Conservation (phyloP, 2,888 invertebrate species). For the Drosophila austrosaltans region DNA sequence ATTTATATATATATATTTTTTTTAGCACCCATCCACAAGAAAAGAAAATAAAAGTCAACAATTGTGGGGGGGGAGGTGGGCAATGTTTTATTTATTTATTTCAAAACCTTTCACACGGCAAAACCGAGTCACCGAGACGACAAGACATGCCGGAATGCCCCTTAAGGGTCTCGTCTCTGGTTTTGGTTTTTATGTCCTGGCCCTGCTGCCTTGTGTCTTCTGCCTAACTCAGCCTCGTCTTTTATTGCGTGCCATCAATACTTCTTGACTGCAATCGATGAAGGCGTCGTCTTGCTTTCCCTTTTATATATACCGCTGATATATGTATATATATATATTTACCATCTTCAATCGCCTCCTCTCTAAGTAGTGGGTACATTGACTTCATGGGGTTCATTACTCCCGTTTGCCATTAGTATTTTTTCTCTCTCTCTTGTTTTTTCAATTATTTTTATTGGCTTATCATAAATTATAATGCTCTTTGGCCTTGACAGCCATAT, state of each 20-base stretch:
- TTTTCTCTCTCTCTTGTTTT: slow-evolving; percentile 37
- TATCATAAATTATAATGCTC: slow-evolving; percentile 36
- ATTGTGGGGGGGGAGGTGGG: background rate
- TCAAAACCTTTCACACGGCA: slow-evolving; percentile 47
- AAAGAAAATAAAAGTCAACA: slow-evolving; percentile 8
- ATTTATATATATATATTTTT: slow-evolving; percentile 6
- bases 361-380: slow-evolving; percentile 26
- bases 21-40: slow-evolving; percentile 9
- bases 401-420: slow-evolving; percentile 23
- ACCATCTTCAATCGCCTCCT: slow-evolving; percentile 1
- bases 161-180: slow-evolving; percentile 14
- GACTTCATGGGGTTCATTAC: slow-evolving; percentile 43
- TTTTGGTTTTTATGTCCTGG: slow-evolving; percentile 37
- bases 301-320: background rate
- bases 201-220: background rate
- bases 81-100: slow-evolving; percentile 48
- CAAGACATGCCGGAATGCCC: slow-evolving; percentile 15
- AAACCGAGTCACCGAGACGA: slow-evolving; percentile 12
- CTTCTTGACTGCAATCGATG: slow-evolving; percentile 29
- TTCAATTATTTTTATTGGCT: slow-evolving; percentile 49
- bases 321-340: background rate
- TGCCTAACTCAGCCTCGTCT: slow-evolving; percentile 13
- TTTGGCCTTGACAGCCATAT: slow-evolving; percentile 40
- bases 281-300: slow-evolving; percentile 6
- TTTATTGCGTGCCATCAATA: slow-evolving; percentile 50